Evolutionary conservation across 2,797 vertebrate species (phyloP), one percentile per base, ranked within the genome.

Genomic region (Halcyon smyrnensis): DNA sequence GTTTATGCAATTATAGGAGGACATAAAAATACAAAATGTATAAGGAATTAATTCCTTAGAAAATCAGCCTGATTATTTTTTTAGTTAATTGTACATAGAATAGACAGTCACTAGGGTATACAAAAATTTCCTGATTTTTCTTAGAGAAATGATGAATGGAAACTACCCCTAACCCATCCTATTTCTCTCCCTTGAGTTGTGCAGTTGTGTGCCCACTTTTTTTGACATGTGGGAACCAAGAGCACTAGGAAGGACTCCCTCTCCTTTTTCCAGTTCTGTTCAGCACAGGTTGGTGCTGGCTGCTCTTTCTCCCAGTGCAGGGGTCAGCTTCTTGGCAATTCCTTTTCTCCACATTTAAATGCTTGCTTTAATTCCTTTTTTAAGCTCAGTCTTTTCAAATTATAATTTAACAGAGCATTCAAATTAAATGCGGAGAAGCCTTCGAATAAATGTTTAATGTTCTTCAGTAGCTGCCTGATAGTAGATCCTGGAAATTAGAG

Each of bases 261-360:
- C 78, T 59, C 39, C 13, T 65, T 92, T 76, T 78, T 23, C 28
- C 84, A 93, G 34, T 56, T 87, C 46, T 28, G 48, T 60, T 71
- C 67, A 77, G 36, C 46, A 87, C 86, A 80, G 60, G 86, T 90
- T 93, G 94, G 91, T 95, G 91, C 86, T 96, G 87, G 87, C 75
- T 73, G 68, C 73, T 79, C 32, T 86, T 93, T 43, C 86, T 95
- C 53, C 53, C 64, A 83, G 78, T 28, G 84, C 62, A 93, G 68
- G 87, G 88, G 84, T 89, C n/a, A 1, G 80, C 73, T 87, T 96
- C 93, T 93, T 90, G 88, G 95, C 86, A 95, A 71, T 77, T 92
- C 56, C 12, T 89, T 80, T 87, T 54, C 79, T 65, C 76, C 85
- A 24, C 45, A 41, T 68, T 89, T 62, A 70, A 89, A 78, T 51